Percentiles rank a stretch among this genome's conserved stretches.
Conservation (phyloP, 2,797 vertebrate species). For the Amniataba percoides region DNA sequence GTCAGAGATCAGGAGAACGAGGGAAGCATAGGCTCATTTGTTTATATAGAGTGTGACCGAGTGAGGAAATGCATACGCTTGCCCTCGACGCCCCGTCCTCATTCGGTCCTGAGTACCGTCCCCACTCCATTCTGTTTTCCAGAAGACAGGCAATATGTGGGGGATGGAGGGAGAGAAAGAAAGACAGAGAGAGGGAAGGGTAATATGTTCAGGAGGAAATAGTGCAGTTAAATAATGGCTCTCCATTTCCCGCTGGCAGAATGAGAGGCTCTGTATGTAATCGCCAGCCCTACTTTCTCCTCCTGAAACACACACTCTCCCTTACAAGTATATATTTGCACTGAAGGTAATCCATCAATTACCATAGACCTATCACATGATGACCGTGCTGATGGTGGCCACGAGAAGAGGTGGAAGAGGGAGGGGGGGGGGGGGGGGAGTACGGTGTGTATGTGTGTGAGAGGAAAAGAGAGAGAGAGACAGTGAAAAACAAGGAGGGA, state of each 20-base stretch:
- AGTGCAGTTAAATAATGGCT: slow-evolving; percentile 89
- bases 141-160: slow-evolving; percentile 86
- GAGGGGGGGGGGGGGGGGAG: slow-evolving; percentile 13
- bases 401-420: slow-evolving; percentile 52
- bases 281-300: slow-evolving; percentile 77
- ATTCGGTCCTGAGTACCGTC: slow-evolving; percentile 72
- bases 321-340: slow-evolving; percentile 88
- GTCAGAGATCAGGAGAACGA: slow-evolving; percentile 81
- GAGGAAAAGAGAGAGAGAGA: slow-evolving; percentile 15
- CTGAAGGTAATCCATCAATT: slow-evolving; percentile 91
- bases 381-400: slow-evolving; percentile 84
- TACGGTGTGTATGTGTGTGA: slow-evolving; percentile 46
- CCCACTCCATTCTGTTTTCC: slow-evolving; percentile 82
- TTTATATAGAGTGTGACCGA: slow-evolving; percentile 84
- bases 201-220: slow-evolving; percentile 88
- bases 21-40: slow-evolving; percentile 84
- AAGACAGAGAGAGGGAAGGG: slow-evolving; percentile 78
- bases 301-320: slow-evolving; percentile 81
- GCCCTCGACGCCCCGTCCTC: slow-evolving; percentile 74
- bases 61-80: slow-evolving; percentile 86
- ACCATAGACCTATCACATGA: slow-evolving; percentile 86
- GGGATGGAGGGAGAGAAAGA: slow-evolving; percentile 63
- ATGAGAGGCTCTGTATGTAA: slow-evolving; percentile 81
- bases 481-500: slow-evolving; percentile 37
- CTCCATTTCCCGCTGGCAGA: slow-evolving; percentile 83